Evolutionary conservation across 2,797 vertebrate genomes (phyloP).

Genomic region (Pitangus sulphuratus): DNA sequence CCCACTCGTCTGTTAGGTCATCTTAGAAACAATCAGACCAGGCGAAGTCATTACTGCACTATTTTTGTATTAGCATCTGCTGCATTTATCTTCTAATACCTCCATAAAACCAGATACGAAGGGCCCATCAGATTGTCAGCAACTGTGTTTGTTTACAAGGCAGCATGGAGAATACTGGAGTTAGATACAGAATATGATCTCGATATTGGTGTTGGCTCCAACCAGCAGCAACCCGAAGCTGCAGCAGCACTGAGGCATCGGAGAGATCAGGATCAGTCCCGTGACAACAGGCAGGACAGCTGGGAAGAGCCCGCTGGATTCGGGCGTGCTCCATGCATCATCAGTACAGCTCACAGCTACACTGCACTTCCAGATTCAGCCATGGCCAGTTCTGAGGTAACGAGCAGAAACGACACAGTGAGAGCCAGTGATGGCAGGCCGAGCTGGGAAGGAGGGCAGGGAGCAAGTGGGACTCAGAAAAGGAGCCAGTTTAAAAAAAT

Average conservation of each 20-base stretch:
- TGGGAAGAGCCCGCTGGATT: background rate
- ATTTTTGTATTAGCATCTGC: constrained; percentile 21
- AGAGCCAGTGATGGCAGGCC: rapidly evolving
- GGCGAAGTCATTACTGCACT: constrained; percentile 9
- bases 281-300: background rate
- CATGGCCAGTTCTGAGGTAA: background rate
- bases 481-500: background rate
- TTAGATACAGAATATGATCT: background rate
- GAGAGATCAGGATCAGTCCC: background rate
- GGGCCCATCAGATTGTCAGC: background rate
- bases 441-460: background rate
- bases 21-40: constrained; percentile 31
- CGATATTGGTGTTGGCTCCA: background rate
- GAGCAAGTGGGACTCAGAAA: background rate
- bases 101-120: background rate
- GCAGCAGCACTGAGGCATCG: background rate
- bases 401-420: rapidly evolving
- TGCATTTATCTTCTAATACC: constrained; percentile 7
- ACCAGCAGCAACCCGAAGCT: background rate
- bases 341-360: background rate
- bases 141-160: background rate
- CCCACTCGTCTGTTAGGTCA: background rate
- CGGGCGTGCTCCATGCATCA: background rate
- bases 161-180: background rate
- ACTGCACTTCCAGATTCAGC: background rate